Evolutionary conservation across 1,140 invertebrate genomes (phyloP), one percentile per base, ranked within the genome.

Genomic region (Sminthurinus signatus): DNA sequence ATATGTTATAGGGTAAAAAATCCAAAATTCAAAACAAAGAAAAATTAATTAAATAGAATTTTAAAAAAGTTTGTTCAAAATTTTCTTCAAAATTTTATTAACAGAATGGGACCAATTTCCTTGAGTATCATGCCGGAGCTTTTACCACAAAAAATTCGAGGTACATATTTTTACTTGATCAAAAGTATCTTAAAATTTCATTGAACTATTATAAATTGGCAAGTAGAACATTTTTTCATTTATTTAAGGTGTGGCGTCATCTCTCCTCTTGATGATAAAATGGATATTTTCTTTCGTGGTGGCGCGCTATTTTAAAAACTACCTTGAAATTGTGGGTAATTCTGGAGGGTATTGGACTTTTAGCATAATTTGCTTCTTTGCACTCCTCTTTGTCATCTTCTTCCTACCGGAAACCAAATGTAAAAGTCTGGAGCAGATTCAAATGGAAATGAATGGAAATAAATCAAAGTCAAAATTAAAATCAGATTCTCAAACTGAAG

Each of bases 21-120:
- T n/a, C n/a, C n/a, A n/a, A n/a, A n/a, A n/a, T n/a, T n/a, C n/a
- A n/a, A n/a, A n/a, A n/a, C n/a, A n/a, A n/a, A n/a, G n/a, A n/a
- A n/a, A n/a, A n/a, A n/a, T n/a, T n/a, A n/a, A n/a, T n/a, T n/a
- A n/a, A n/a, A n/a, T n/a, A n/a, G n/a, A n/a, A n/a, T n/a, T n/a
- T n/a, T n/a, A n/a, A n/a, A n/a, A n/a, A n/a, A n/a, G n/a, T n/a
- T n/a, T n/a, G n/a, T n/a, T n/a, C n/a, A n/a, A n/a, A n/a, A n/a
- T n/a, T n/a, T n/a, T n/a, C n/a, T n/a, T n/a, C n/a, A n/a, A n/a
- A n/a, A n/a, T n/a, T 27, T 59, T 17, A 14, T 58, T 39, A 23
- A 23, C 31, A 64, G 55, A 2, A 19, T 83, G 75, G 86, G 86
- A 31, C 83, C 87, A 12, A 83, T 89, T 50, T 86, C 87, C 0